A percentile compares a stretch with the other conserved stretches of the same genome.
phyloP scores from a whole-genome alignment of 2,113 vertebrate species.

The Varanus komodoensis region DNA sequence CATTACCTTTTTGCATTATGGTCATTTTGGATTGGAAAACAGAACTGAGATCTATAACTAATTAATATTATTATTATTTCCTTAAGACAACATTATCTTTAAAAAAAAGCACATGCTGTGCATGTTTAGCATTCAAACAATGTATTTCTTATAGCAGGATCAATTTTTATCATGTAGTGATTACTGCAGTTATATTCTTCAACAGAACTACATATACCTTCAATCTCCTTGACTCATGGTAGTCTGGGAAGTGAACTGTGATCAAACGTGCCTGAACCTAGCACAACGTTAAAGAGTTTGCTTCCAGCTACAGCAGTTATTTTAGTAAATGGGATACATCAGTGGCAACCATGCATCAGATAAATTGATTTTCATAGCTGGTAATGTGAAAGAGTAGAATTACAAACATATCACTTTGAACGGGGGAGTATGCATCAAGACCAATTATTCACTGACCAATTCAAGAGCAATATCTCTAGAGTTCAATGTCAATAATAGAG shows the following conservation, averaged over 20 bases:
- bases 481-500: constrained; percentile 11
- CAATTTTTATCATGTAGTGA: not conserved
- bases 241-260: not conserved
- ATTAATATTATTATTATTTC: not conserved
- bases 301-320: constrained; percentile 26
- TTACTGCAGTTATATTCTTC: not conserved
- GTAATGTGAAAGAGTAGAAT: constrained; percentile 17
- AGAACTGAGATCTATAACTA: not conserved
- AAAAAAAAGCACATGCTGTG: not conserved
- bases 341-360: not conserved
- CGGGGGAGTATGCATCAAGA: constrained; percentile 1
- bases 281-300: constrained; percentile 6
- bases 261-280: constrained; percentile 15
- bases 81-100: not conserved
- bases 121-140: not conserved
- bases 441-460: constrained; percentile 18
- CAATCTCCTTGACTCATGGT: not conserved
- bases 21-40: not conserved
- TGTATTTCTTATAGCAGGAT: not conserved
- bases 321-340: constrained; percentile 37
- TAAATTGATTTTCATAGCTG: constrained; percentile 43
- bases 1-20: not conserved
- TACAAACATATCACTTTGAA: not conserved
- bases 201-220: not conserved
- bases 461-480: constrained; percentile 2